Evolutionary conservation across 2,113 vertebrate species (phyloP), one percentile per base, ranked within the genome.

Genomic region (Lepidiolamprologus cunningtoni): DNA sequence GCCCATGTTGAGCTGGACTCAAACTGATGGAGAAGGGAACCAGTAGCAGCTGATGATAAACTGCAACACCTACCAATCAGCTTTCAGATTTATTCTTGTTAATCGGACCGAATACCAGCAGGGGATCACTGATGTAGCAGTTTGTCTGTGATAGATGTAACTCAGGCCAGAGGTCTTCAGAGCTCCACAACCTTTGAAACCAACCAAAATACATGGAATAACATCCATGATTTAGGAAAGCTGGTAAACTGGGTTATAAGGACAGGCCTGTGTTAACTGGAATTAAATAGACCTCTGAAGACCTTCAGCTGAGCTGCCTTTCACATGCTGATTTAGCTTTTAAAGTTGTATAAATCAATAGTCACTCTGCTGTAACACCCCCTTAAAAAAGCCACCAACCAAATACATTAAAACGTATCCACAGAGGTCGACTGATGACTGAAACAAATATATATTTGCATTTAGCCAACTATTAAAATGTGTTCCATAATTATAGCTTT

Each of bases 1-100:
- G 28, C 81, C 81, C n/a, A 50, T 5, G n/a, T 85, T 4, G 79
- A 94, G 89, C 91, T 23, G 90, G 91, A 86, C 83, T 93, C 87
- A 79, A 35, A 71, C 81, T 42, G 73, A 53, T 9, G 3, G 58
- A 58, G 84, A 73, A 86, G 71, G 81, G 35, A 91, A 86, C 23
- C 81, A 58, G 92, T 89, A 92, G 90, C 91, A 82, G 50, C 63
- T 82, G 52, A 28, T 14, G 55, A 83, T 85, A 86, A 61, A 86
- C 40, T 14, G 21, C 50, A 86, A 37, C 53, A 50, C 66, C 33
- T 19, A 57, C 42, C 86, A 89, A 83, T 87, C 85, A 80, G 14
- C 50, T 66, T 53, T 63, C 73, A 80, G 71, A 50, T 82, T 82
- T 83, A 37, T 33, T 14, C 66, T 73, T 14, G 26, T 58, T 26